Evolutionary conservation across 1,140 invertebrate genomes (phyloP).

Genomic region (Hermatobates lingyangjiaoensis): DNA sequence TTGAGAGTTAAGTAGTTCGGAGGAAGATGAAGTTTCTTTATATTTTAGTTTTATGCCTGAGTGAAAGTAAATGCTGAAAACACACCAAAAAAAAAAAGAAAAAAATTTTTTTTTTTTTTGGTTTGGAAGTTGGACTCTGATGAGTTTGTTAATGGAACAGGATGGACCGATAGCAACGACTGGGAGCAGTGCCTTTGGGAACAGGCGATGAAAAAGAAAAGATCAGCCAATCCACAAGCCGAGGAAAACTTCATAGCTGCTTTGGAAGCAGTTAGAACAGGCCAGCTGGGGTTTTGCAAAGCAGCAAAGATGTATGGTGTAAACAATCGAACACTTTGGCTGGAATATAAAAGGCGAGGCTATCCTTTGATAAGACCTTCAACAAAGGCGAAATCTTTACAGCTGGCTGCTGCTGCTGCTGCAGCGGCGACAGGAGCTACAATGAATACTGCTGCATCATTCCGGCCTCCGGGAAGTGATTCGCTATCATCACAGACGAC

Average conservation of each 20-base stretch:
- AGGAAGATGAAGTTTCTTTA: too few relatives aligned
- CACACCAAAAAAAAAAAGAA: too few relatives aligned
- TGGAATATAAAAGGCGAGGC: conserved; percentile 63
- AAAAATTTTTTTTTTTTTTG: too few relatives aligned
- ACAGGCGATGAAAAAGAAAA: neutral
- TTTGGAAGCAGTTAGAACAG: conserved; percentile 54
- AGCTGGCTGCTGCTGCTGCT: conserved; percentile 17
- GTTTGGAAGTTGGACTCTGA: too few relatives aligned
- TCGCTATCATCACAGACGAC: conserved; percentile 1
- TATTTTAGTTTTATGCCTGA: too few relatives aligned
- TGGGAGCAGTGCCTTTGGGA: neutral
- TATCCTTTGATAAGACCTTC: conserved; percentile 49
- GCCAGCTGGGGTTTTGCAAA: conserved; percentile 69
- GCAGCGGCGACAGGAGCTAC: conserved; percentile 1
- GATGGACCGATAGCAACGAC: conserved; percentile 3
- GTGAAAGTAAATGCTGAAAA: too few relatives aligned
- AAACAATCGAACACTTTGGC: conserved; percentile 63
- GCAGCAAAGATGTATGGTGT: conserved; percentile 61
- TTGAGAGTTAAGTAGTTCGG: too few relatives aligned
- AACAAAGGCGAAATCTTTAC: conserved; percentile 4
- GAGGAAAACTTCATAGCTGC: conserved; percentile 61
- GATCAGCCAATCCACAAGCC: conserved; percentile 39
- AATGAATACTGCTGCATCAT: neutral
- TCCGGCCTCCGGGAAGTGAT: neutral
- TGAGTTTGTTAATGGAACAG: conserved; percentile 5